Base-by-base conservation (phyloP, 2,888 invertebrate species). In the Morpho achilles region DNA sequence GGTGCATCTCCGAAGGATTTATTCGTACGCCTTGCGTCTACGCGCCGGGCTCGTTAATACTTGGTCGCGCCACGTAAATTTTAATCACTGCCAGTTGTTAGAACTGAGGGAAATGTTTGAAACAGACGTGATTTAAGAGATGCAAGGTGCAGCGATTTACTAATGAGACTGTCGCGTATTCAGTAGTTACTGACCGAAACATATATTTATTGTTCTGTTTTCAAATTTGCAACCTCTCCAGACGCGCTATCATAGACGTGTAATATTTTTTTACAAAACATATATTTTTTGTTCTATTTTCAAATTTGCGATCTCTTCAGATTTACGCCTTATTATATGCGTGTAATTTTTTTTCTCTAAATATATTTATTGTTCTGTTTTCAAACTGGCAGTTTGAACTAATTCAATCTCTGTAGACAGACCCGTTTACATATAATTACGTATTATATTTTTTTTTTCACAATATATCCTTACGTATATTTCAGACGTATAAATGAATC, bases 41-140 rank as follows among this genome's bases (percentile, higher is more conserved):
- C 81, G 75, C 76, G 79, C 77, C 81, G 79, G 78, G 84, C 84
- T 86, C 87, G 87, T 88, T 89, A 87, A 87, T 88, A 87, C 86
- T 87, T 86, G 84, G 84, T 82, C 80, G 85, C 80, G 86, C 77
- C 80, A 84, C 88, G 87, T 89, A 88, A 88, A 89, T 89, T 89
- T 87, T 87, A 86, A 86, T 88, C 87, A 85, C 81, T 85, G 86
- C 84, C 87, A 88, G 86, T 87, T 83, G 86, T 85, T 87, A 79
- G 80, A 81, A 78, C 78, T 72, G 81, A 77, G 82, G 82, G 76
- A 86, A 87, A 84, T 77, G 80, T 80, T 84, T 84, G 84, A 84
- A 86, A 87, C 86, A 80, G 82, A 70, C 80, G 80, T 88, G 87
- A 89, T 89, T 88, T 88, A 88, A 75, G 78, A 76, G 82, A 80